These are phyloP conservation scores for Drosophila rellima DNA, from an alignment of 2,888 invertebrate species.

Conservation along the genomic window DNA sequence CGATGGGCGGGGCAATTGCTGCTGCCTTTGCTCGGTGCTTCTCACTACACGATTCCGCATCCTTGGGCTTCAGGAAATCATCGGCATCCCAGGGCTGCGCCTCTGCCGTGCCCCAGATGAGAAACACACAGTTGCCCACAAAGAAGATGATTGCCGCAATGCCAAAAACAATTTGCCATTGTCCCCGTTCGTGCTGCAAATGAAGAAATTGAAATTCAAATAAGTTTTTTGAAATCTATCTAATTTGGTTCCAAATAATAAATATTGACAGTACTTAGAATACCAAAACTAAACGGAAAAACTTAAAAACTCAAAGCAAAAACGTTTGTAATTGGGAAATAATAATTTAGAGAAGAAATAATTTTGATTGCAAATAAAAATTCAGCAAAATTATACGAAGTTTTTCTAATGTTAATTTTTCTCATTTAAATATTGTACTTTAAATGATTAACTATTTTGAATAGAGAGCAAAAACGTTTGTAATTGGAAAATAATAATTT, in stretches of 20 bases:
- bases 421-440: no score
- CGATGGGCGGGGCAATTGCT: constrained; percentile 55
- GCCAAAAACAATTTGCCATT: constrained; percentile 92
- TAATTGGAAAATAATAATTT: no score
- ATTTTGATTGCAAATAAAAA: background rate
- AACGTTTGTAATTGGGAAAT: no score
- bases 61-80: constrained; percentile 82
- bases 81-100: constrained; percentile 90
- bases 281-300: no score
- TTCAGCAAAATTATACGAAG: no score
- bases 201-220: background rate
- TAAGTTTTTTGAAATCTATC: background rate
- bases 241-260: no score
- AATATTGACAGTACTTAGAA: no score
- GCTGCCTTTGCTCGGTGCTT: constrained; percentile 11
- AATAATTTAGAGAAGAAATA: background rate
- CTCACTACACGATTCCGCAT: constrained; percentile 41
- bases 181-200: constrained; percentile 85
- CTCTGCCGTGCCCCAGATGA: constrained; percentile 89
- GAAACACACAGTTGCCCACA: constrained; percentile 89
- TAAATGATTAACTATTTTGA: no score
- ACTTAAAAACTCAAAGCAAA: no score
- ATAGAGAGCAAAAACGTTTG: no score
- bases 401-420: no score
- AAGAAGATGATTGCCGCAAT: constrained; percentile 89